Conservation (phyloP, 2,113 vertebrate species). For the Nycticryphes semicollaris region DNA sequence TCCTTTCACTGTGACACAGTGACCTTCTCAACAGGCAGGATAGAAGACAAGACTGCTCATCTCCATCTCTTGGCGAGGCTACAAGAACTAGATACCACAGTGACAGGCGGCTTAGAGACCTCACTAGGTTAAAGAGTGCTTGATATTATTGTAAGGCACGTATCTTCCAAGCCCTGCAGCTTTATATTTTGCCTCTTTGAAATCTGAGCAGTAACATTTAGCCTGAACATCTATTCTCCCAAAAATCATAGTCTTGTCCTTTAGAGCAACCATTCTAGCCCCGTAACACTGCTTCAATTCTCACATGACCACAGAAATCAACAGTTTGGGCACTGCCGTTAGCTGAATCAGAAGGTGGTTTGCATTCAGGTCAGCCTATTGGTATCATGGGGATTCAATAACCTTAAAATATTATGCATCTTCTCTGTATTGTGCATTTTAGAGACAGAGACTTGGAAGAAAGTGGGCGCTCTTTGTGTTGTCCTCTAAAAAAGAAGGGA, state of each 20-base stretch:
- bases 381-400: background rate
- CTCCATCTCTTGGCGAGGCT: background rate
- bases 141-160: background rate
- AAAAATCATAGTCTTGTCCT: background rate
- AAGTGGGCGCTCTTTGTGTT: background rate
- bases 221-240: background rate
- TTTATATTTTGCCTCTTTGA: background rate
- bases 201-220: background rate
- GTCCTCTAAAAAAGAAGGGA: background rate
- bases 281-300: background rate
- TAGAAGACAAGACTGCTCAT: background rate
- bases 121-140: background rate
- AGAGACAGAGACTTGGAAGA: background rate
- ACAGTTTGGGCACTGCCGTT: background rate
- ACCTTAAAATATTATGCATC: rapidly evolving
- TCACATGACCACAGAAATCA: background rate
- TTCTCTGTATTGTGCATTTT: background rate
- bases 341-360: background rate
- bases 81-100: background rate
- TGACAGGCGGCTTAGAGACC: background rate
- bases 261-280: background rate
- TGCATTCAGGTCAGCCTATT: background rate
- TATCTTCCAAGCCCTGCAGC: background rate
- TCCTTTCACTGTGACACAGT: background rate
- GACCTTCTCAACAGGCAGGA: background rate